Base-by-base conservation (phyloP, 1,140 invertebrate genomes). In the Parapsyche elsis region DNA sequence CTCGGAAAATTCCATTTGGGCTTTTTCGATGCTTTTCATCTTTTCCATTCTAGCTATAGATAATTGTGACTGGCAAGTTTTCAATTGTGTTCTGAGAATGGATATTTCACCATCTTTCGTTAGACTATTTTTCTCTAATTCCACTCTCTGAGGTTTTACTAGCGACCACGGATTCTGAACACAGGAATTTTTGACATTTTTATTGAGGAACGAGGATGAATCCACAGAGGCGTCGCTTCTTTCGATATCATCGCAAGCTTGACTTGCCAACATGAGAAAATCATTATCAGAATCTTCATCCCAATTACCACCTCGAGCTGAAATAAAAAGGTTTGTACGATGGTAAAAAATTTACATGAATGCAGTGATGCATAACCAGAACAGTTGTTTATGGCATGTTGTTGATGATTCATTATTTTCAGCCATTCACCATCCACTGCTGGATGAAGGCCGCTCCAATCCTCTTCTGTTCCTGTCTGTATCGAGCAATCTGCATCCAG, bases 61-160 rank as follows among this genome's bases (percentile, higher is more conserved):
- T 0, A 87, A 85, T 0, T 88, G 81, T 0, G 84, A 30, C 79
- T 88, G 88, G 76, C 83, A 85, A 5, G 84, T 84, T 76, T 89
- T 88, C 16, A 89, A 76, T 76, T 89, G 88, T 30, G 86, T 86
- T 1, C 88, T 81, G 10, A 89, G 81, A 64, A 89, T 89, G 61
- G 88, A 87, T 0, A 86, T 86, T 78, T 89, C 88, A 30, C 88
- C 88, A 81, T 89, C 87, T 77, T 88, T 88, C 0, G 86, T 88
- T 0, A 89, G 84, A 86, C 45, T 61, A 45, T 2, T 30, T 53
- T 77, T 19, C 16, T 19, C 14, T 12, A 46, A 76, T 38, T 64
- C 14, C 9, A 5, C 9, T 14, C 38, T 21, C 44, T 79, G 7
- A 5, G 46, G 10, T 80, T 67, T 53, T 16, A 61, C n/a, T n/a